Conservation (phyloP, 2,113 vertebrate species). For the Antechinus flavipes region DNA sequence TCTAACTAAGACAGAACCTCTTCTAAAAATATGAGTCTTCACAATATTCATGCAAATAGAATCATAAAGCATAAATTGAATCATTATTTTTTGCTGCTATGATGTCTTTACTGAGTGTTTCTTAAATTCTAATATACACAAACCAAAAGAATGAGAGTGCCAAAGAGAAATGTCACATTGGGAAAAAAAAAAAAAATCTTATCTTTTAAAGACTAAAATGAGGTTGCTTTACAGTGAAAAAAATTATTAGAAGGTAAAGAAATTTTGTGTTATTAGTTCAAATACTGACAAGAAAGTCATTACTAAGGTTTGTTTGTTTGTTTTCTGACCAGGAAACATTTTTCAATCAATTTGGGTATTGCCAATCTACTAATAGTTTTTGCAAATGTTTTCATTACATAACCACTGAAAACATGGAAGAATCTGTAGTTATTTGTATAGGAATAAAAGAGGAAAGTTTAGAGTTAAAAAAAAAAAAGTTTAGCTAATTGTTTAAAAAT, state of each 20-base stretch:
- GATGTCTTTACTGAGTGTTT: constrained; percentile 21
- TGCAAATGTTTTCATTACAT: neutral
- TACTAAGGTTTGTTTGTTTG: neutral
- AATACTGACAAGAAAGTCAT: constrained; percentile 1
- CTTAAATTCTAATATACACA: neutral
- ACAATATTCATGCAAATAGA: constrained; percentile 7
- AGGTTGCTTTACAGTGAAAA: neutral
- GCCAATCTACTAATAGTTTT: constrained; percentile 24
- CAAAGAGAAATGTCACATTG: neutral
- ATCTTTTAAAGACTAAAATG: neutral
- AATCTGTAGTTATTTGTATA: neutral
- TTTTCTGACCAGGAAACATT: constrained; percentile 1
- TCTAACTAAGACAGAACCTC: constrained; percentile 15
- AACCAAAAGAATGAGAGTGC: neutral
- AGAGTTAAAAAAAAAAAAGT: neutral
- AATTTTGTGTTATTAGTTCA: constrained; percentile 29
- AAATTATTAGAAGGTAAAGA: constrained; percentile 18
- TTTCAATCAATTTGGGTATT: constrained; percentile 25
- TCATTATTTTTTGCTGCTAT: neutral
- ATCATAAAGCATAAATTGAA: constrained; percentile 15
- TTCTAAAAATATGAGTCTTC: constrained; percentile 43
- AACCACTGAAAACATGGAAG: neutral
- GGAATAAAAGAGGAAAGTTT: neutral
- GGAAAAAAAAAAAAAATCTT: neutral
- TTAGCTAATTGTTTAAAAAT: neutral